phyloP scores from a whole-genome alignment of 1,140 invertebrate species.

The Orussus abietinus region DNA sequence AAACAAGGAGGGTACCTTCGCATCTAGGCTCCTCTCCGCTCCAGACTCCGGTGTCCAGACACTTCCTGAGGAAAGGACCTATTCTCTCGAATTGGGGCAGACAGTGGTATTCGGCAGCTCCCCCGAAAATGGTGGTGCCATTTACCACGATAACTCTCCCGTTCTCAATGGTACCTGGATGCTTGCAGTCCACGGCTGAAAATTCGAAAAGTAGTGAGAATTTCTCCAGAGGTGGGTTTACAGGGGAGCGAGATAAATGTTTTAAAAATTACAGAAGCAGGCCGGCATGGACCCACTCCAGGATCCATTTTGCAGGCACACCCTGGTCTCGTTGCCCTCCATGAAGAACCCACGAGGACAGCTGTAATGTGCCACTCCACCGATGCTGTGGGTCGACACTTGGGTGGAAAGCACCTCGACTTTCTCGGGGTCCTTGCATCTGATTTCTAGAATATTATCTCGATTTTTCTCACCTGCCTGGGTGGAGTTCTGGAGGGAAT shows the following conservation, averaged over 20 bases:
- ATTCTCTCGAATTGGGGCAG: constrained; percentile 77
- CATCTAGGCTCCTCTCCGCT: constrained; percentile 78
- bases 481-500: too few species aligned
- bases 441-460: constrained; percentile 64
- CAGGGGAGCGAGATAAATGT: not conserved
- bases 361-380: constrained; percentile 72
- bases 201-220: constrained; percentile 12
- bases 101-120: constrained; percentile 84
- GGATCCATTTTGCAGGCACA: constrained; percentile 71
- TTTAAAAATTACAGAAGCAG: constrained; percentile 69
- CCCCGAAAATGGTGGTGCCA: constrained; percentile 74
- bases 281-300: constrained; percentile 78
- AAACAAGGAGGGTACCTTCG: constrained; percentile 54
- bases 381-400: constrained; percentile 67
- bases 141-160: constrained; percentile 83
- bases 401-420: constrained; percentile 57
- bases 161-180: constrained; percentile 75
- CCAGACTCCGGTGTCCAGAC: constrained; percentile 77
- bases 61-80: constrained; percentile 77
- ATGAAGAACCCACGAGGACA: constrained; percentile 78
- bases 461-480: too few species aligned
- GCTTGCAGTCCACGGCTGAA: constrained; percentile 77
- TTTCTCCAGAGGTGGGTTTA: not conserved
- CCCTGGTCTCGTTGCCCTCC: constrained; percentile 73
- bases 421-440: constrained; percentile 67